A percentile compares a stretch with the other conserved stretches of the same genome.
Conservation (phyloP, 2,797 vertebrate species). For the Spinus pinus region DNA sequence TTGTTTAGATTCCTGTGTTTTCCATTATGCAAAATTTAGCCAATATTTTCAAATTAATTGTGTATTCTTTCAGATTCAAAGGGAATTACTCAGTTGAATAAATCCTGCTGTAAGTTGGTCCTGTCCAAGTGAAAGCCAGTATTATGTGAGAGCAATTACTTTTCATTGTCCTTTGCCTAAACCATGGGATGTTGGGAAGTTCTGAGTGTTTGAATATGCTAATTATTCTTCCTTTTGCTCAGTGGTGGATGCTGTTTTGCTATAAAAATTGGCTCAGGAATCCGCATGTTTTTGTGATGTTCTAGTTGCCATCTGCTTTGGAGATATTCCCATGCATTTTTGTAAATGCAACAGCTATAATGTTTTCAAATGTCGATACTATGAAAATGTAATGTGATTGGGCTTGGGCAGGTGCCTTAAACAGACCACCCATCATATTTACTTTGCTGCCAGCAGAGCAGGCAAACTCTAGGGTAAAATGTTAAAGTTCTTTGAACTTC, state of each 20-base stretch:
- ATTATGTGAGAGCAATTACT: not conserved
- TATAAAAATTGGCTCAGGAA: conserved; percentile 33
- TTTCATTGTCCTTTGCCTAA: not conserved
- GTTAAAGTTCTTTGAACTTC: conserved; percentile 47
- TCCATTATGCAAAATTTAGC: not conserved
- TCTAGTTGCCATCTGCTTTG: conserved; percentile 67
- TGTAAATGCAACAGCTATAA: conserved; percentile 62
- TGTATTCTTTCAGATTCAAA: conserved; percentile 14
- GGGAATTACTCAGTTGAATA: not conserved
- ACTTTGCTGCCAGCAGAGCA: conserved; percentile 70
- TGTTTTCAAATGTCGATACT: conserved; percentile 66
- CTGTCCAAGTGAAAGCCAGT: conserved; percentile 1
- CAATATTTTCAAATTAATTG: not conserved
- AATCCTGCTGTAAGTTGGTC: not conserved
- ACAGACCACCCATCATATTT: conserved; percentile 72
- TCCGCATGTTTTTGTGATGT: conserved; percentile 52
- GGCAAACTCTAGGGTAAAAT: conserved; percentile 37
- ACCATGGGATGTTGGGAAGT: not conserved
- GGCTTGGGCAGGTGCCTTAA: conserved; percentile 67
- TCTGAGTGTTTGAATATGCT: conserved; percentile 23
- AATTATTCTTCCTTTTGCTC: conserved; percentile 25
- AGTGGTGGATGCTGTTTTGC: conserved; percentile 48
- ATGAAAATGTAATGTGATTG: conserved; percentile 63
- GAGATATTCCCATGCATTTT: conserved; percentile 58
- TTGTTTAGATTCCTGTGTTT: not conserved